Conservation (phyloP, 1,140 invertebrate species). For the Eumaeus atala region DNA sequence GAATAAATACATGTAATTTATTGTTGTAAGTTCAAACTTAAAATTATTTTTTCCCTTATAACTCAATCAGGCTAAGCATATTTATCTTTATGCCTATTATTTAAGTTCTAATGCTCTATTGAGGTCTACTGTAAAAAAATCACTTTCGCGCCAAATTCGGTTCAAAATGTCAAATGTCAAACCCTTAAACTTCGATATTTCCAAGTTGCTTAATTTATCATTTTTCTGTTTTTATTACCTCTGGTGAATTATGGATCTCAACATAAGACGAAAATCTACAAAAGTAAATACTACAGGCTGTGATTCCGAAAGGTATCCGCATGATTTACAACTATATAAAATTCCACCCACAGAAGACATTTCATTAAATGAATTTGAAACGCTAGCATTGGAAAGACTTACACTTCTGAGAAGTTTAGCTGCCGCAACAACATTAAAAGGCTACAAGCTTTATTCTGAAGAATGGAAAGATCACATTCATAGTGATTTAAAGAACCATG, state of each 20-base stretch:
- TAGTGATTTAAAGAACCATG: conserved; percentile 82
- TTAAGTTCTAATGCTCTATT: too few species aligned
- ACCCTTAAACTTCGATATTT: too few species aligned
- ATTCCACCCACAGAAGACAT: conserved; percentile 84
- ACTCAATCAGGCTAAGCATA: too few species aligned
- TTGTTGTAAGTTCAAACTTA: too few species aligned
- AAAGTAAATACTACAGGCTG: conserved; percentile 42
- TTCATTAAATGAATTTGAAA: conserved; percentile 89
- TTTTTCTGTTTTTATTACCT: too few species aligned
- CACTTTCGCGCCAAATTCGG: too few species aligned
- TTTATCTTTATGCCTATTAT: too few species aligned
- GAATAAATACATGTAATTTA: too few species aligned
- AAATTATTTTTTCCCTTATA: too few species aligned
- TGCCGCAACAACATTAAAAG: conserved; percentile 78
- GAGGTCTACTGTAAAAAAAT: too few species aligned
- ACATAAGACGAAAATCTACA: conserved; percentile 61
- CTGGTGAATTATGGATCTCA: conserved; percentile 52
- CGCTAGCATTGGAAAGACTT: conserved; percentile 87
- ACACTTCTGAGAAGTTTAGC: conserved; percentile 86
- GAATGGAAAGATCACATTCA: conserved; percentile 84
- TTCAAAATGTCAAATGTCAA: too few species aligned
- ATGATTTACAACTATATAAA: conserved; percentile 87
- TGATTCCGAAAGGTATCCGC: conserved; percentile 76
- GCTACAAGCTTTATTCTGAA: conserved; percentile 77
- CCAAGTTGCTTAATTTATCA: too few species aligned